These are phyloP conservation scores for Brachionus rotundiformis DNA, from an alignment of 1,140 invertebrate species.

Conservation along the genomic window DNA sequence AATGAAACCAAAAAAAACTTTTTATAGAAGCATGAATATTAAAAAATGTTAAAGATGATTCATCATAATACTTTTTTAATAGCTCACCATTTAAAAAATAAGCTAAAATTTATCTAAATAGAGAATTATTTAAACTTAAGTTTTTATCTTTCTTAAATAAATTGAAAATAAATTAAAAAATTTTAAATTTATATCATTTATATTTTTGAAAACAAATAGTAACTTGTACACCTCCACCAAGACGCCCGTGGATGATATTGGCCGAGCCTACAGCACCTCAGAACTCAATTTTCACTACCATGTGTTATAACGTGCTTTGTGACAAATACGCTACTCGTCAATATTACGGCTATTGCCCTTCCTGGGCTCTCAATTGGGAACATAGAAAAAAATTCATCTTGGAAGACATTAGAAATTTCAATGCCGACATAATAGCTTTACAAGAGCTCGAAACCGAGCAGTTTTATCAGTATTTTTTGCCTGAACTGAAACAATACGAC, in stretches of 20 bases:
- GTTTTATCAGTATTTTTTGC: constrained; percentile 93
- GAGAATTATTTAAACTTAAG: no score
- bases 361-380: constrained; percentile 95
- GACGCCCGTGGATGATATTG: constrained; percentile 35
- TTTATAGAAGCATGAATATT: no score
- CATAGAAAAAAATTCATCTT: constrained; percentile 97
- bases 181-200: no score
- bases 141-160: no score
- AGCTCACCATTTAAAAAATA: no score
- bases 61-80: no score
- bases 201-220: constrained; percentile 63
- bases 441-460: constrained; percentile 99
- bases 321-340: constrained; percentile 93
- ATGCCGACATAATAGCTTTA: constrained; percentile 92
- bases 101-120: no score
- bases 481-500: constrained; percentile 85
- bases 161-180: no score
- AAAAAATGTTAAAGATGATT: no score
- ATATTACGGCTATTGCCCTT: constrained; percentile 93
- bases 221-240: constrained; percentile 61
- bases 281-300: constrained; percentile 85
- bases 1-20: no score
- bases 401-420: constrained; percentile 90
- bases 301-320: constrained; percentile 99
- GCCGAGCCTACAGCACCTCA: constrained; percentile 43